Evolutionary conservation across 2,113 vertebrate genomes (phyloP), one percentile per base, ranked within the genome.

Genomic region (Oryzias woworae): DNA sequence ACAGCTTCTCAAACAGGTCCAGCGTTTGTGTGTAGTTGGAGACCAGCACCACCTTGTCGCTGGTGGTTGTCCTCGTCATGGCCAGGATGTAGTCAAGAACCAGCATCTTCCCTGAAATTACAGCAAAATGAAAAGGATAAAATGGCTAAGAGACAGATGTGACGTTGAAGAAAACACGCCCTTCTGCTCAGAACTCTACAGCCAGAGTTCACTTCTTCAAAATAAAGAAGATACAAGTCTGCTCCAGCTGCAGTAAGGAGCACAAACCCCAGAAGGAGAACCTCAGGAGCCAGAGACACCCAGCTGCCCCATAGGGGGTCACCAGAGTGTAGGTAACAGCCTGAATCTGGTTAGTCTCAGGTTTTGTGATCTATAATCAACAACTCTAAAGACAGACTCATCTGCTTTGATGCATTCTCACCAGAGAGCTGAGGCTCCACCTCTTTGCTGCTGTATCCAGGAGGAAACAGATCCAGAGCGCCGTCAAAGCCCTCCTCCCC

Each of bases 21-120:
- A 99, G 80, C 0, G 96, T 99, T 81, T 99, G 97, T 23, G 97
- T 99, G 79, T 99, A 99, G 92, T 98, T 99, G 24, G 97, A 99
- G 51, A 98, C 96, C 43, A 99, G 91, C 69, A 99, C 96, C 63
- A 98, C 96, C 77, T 98, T 98, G 81, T 99, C 96, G 12, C 79
- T 94, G 28, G 93, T 94, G 23, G 91, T 92, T 66, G 92, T 94
- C 78, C 93, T 93, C 0, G 96, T 98, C 85, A 98, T 91, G 0
- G 96, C 96, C 82, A 99, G 90, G 62, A 99, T 95, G 66, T 97
- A 98, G 74, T 99, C 96, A 47, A 99, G 90, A 63, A 98, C 95
- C 79, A 98, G 82, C 96, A 99, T 98, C 83, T 99, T 98, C 49
- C 96, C 97, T 98, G 72, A 71, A 56, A 36, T 36, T 7, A 36